Percentiles rank a stretch among this genome's conserved stretches.
phyloP scores from a whole-genome alignment of 2,888 invertebrate genomes.

The Ochropleura leucogaster region DNA sequence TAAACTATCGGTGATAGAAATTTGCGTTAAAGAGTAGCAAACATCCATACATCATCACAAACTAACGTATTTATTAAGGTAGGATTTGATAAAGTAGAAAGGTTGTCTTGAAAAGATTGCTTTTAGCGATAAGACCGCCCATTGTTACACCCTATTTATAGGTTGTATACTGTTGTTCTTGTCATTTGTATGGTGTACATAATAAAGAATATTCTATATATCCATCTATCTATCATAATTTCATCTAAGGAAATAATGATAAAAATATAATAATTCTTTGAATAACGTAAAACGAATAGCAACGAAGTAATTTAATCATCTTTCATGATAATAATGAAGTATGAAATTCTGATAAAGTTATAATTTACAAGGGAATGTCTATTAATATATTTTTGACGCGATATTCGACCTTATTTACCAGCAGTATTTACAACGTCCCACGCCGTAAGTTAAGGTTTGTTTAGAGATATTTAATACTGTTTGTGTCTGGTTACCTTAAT shows the following conservation, averaged over 20 bases:
- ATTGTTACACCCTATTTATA: no score
- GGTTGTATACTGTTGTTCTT: no score
- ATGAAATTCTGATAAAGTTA: constrained; percentile 1
- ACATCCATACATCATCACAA: no score
- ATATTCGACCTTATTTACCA: constrained; percentile 19
- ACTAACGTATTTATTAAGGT: no score
- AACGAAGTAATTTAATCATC: background rate
- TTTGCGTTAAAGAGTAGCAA: no score
- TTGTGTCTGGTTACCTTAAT: background rate
- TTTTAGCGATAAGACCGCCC: no score
- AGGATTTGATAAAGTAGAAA: constrained; percentile 14
- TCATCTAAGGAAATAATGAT: background rate
- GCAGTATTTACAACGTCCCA: constrained; percentile 10
- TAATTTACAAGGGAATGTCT: background rate
- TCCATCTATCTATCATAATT: no score
- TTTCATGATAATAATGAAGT: background rate
- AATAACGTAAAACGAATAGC: constrained; percentile 12
- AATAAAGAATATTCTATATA: no score
- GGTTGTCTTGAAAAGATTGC: no score
- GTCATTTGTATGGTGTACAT: no score
- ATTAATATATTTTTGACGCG: constrained; percentile 11
- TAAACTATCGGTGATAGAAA: no score
- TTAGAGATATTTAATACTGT: constrained; percentile 23
- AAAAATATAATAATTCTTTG: background rate
- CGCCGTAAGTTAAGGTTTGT: constrained; percentile 7